Conservation (phyloP, 2,113 vertebrate species). For the Proterorhinus semilunaris region DNA sequence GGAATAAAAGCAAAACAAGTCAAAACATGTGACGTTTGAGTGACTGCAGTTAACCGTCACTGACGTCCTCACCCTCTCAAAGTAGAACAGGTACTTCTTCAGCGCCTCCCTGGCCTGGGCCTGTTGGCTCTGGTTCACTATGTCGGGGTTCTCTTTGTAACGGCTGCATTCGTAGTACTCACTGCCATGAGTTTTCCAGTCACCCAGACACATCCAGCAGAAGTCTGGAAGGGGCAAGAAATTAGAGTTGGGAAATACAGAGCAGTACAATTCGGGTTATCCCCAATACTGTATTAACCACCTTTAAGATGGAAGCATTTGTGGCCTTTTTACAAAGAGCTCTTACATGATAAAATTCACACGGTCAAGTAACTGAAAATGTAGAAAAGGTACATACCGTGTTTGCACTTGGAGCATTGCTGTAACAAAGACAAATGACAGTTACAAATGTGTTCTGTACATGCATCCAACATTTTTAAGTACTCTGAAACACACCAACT, state of each 20-base stretch:
- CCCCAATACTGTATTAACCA: neutral
- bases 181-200: slow-evolving; percentile 99
- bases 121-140: slow-evolving; percentile 99
- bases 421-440: slow-evolving; percentile 69
- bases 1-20: neutral
- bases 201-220: slow-evolving; percentile 99
- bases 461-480: too few species aligned
- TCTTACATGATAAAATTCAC: neutral
- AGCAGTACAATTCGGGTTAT: neutral
- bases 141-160: slow-evolving; percentile 99
- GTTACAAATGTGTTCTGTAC: neutral
- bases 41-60: neutral
- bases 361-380: neutral
- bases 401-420: slow-evolving; percentile 99
- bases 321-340: neutral
- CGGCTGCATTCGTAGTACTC: slow-evolving; percentile 99
- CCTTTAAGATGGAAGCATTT: neutral
- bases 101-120: slow-evolving; percentile 98
- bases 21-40: neutral
- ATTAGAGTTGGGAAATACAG: neutral
- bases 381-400: slow-evolving; percentile 78
- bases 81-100: slow-evolving; percentile 99
- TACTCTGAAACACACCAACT: neutral
- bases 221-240: slow-evolving; percentile 79
- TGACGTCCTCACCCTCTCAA: slow-evolving; percentile 89